Conservation (phyloP, 2,797 vertebrate species). For the Kryptopterus vitreolus region DNA sequence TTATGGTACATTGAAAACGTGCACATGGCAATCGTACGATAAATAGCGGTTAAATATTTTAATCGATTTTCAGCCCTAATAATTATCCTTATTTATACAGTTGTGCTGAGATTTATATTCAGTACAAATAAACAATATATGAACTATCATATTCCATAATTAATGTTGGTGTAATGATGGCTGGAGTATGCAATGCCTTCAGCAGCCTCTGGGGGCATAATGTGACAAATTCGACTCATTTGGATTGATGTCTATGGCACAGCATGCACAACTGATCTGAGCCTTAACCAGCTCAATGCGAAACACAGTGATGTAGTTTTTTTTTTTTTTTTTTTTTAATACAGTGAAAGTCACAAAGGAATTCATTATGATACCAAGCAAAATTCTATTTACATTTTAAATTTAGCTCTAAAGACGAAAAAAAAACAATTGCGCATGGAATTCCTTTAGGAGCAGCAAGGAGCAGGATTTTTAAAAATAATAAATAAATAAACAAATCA, state of each 20-base stretch:
- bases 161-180: slow-evolving; percentile 1
- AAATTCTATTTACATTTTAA: not conserved
- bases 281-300: not conserved
- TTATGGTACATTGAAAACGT: too few species aligned
- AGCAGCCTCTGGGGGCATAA: not conserved
- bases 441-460: not conserved
- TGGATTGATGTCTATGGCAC: not conserved
- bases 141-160: too few species aligned
- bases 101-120: too few species aligned
- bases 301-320: not conserved
- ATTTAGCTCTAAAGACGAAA: not conserved
- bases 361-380: not conserved
- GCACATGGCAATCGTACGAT: too few species aligned
- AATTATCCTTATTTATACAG: too few species aligned
- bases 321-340: not conserved
- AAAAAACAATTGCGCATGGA: not conserved
- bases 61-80: too few species aligned
- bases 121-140: too few species aligned
- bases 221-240: not conserved
- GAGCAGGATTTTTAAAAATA: not conserved
- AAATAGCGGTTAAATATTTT: too few species aligned
- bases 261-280: not conserved
- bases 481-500: not conserved
- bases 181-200: not conserved
- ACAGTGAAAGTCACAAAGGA: not conserved